A percentile compares a stretch with the other conserved stretches of the same genome.
These are phyloP conservation scores for Lottia scabra DNA, from an alignment of 2,888 invertebrate species.

Conservation along the genomic window DNA sequence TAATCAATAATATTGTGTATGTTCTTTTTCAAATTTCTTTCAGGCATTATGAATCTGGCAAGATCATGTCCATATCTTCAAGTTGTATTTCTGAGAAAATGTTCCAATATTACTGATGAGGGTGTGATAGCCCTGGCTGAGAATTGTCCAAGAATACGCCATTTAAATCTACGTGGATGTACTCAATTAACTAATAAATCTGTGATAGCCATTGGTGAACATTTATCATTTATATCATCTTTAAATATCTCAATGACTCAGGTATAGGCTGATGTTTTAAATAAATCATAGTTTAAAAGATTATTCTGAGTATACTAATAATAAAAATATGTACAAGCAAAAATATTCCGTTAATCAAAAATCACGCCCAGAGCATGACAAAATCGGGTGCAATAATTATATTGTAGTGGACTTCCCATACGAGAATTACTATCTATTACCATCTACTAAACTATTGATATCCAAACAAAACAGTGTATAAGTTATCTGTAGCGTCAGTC, in stretches of 20 bases:
- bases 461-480: no score
- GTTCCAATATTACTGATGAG: conserved; percentile 59
- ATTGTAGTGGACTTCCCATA: no score
- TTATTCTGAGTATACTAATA: no score
- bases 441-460: no score
- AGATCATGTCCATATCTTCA: conserved; percentile 56
- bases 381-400: no score
- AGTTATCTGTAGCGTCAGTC: no score
- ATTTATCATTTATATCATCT: conserved; percentile 49
- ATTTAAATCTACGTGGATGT: conserved; percentile 64
- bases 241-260: conserved; percentile 57
- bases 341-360: no score
- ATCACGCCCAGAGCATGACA: no score
- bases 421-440: no score
- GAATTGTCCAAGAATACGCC: conserved; percentile 54
- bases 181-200: conserved; percentile 53
- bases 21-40: conserved; percentile 1
- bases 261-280: conserved; percentile 28
- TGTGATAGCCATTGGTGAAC: conserved; percentile 51
- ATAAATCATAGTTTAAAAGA: no score
- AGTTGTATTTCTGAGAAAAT: conserved; percentile 59
- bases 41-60: conserved; percentile 52
- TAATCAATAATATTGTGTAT: no score
- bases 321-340: no score
- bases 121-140: conserved; percentile 54